These are phyloP conservation scores for Corydoras sp. DNA, from an alignment of 2,113 vertebrate genomes.

Conservation along the genomic window DNA sequence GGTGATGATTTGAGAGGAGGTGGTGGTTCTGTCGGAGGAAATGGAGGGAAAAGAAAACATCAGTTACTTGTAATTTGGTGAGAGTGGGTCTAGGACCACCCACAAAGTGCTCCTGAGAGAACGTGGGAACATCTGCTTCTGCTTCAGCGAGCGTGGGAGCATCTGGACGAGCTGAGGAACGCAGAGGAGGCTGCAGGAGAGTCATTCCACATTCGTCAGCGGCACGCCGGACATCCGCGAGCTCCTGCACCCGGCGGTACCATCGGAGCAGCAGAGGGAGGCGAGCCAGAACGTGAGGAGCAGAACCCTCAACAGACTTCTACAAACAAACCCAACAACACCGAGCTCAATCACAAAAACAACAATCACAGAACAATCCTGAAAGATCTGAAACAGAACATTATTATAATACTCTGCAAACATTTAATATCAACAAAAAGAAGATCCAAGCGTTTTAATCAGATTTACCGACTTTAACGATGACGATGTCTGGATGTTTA, in stretches of 20 bases:
- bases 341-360: background rate
- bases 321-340: conserved; percentile 44
- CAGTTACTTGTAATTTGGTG: conserved; percentile 85
- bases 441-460: too few species aligned
- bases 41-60: conserved; percentile 29
- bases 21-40: too few species aligned
- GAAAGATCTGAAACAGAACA: too few species aligned
- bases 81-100: conserved; percentile 94
- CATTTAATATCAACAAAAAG: too few species aligned
- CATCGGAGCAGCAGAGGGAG: conserved; percentile 80
- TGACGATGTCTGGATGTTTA: too few species aligned
- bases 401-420: too few species aligned
- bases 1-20: too few species aligned
- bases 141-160: conserved; percentile 4
- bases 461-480: too few species aligned
- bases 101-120: conserved; percentile 67
- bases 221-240: conserved; percentile 75
- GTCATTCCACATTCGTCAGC: conserved; percentile 74
- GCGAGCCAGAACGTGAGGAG: conserved; percentile 51
- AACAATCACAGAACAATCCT: too few species aligned
- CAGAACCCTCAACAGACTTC: conserved; percentile 65
- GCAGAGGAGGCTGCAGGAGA: conserved; percentile 53
- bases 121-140: conserved; percentile 53
- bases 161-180: conserved; percentile 11
- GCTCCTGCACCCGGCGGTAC: conserved; percentile 80